Evolutionary conservation across 2,113 vertebrate genomes (phyloP), one percentile per base, ranked within the genome.

Genomic region (Spea bombifrons): DNA sequence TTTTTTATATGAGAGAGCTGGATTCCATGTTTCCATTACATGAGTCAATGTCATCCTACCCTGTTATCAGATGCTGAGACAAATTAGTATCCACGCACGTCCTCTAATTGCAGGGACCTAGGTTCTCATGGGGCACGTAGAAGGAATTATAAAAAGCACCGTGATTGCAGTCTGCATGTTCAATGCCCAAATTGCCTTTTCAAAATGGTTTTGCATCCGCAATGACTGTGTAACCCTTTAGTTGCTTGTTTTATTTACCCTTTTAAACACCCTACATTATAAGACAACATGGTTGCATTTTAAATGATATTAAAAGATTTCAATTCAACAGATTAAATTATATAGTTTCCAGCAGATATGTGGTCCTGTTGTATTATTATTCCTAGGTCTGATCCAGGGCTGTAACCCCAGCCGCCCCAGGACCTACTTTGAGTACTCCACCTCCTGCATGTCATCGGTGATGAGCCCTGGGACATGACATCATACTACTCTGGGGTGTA

Each of bases 91-190:
- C 64, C 78, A 80, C 78, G 49, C 47, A 71, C 13, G 44, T 55
- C 71, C 43, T 80, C 50, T 80, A 80, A 74, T 80, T 80, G 78
- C 52, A 49, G 61, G 65, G 53, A 55, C 16, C 52, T 30, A 6
- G 65, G 52, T 61, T 44, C 78, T 68, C 47, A 15, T 50, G 77
- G 78, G 78, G 68, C 7, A 7, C 44, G 15, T 61, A 16, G 8
- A 45, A 9, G 17, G 30, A 53, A 44, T 74, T 80, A 80, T 73
- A 80, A 74, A 80, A 80, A 80, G 78, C 63, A 74, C 71, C 68
- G 9, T 68, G 71, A 80, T 80, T 80, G 53, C 71, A 73, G 78
- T 66, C 71, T 66, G 76, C 17, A 66, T 45, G 49, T 30, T 69
- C 43, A 78, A 78, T 72, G 69, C 68, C 69, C 69, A 52, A 9